Base-by-base conservation (phyloP, 2,797 vertebrate species). In the Botia almorhae region DNA sequence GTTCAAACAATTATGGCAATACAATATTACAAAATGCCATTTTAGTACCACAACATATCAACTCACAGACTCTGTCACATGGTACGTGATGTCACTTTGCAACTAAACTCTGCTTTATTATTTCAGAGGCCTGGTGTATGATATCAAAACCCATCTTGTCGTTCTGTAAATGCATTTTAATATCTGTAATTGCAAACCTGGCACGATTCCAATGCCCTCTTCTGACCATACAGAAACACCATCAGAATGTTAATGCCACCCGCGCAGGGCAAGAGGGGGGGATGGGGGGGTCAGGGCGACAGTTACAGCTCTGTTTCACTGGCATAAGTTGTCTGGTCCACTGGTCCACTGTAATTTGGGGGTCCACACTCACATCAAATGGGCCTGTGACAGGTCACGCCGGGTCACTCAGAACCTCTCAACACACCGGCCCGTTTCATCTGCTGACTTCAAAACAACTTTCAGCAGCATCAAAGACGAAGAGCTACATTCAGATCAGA, bases 101-200 rank as follows among this genome's bases (percentile, higher is more conserved):
- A 21, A 10, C 65, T 70, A 74, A 75, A 70, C 63, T 86, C 81
- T 86, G 82, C 81, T 88, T 86, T 84, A 89, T 82, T 87, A 21
- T 63, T 78, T 71, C 29, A 7, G 13, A 23, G 55, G 21, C 69
- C 83, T 65, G 71, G 39, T 68, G 50, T 13, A 12, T 60, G 58
- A 48, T 72, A 63, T 70, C 56, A 46, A 68, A 77, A 68, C 60
- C 56, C 12, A 19, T 58, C 26, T 64, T 39, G 53, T n/a, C 63
- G 29, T 43, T 78, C 55, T 74, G 29, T 74, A 26, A 69, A 69
- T 50, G 68, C 56, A 64, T 72, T 70, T 82, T 83, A 82, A 83
- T 83, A 80, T 78, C 76, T 75, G 80, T 93, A 92, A 93, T 93
- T 90, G 92, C 89, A 87, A 85, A 89, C 88, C 89, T 93, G 92